These are phyloP conservation scores for Rhabdophis nuchalis DNA, from an alignment of 2,797 vertebrate genomes.

Conservation along the genomic window DNA sequence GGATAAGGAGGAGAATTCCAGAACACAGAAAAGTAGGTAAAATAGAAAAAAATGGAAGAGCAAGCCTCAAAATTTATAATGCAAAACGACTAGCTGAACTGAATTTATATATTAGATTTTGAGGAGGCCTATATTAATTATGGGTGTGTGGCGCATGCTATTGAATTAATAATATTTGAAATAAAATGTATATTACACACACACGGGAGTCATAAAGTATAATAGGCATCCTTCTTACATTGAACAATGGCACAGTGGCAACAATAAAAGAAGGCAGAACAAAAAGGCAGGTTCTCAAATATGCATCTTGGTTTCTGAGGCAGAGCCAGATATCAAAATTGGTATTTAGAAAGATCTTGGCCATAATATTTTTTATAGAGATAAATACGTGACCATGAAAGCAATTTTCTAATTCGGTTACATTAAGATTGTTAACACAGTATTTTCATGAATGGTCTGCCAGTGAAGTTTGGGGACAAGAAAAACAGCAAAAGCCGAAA, in stretches of 20 bases:
- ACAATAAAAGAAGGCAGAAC: not conserved
- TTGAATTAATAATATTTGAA: slow-evolving; percentile 1
- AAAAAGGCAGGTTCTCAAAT: not conserved
- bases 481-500: not conserved
- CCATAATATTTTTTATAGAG: not conserved
- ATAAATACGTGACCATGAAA: not conserved
- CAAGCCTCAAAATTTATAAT: not conserved
- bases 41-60: not conserved
- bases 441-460: not conserved
- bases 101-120: not conserved
- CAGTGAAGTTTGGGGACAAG: not conserved
- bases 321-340: not conserved
- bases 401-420: not conserved
- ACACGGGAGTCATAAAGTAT: not conserved
- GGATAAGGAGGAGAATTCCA: not conserved
- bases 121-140: not conserved
- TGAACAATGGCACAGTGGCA: not conserved
- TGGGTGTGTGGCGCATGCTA: not conserved
- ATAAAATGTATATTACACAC: not conserved
- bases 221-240: not conserved
- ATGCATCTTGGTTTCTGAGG: not conserved
- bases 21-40: not conserved
- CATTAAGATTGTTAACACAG: not conserved
- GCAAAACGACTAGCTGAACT: not conserved
- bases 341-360: not conserved